Percentiles rank a stretch among this genome's conserved stretches.
These are phyloP conservation scores for Cantharis flavilabris DNA, from an alignment of 2,888 invertebrate genomes.

Conservation along the genomic window DNA sequence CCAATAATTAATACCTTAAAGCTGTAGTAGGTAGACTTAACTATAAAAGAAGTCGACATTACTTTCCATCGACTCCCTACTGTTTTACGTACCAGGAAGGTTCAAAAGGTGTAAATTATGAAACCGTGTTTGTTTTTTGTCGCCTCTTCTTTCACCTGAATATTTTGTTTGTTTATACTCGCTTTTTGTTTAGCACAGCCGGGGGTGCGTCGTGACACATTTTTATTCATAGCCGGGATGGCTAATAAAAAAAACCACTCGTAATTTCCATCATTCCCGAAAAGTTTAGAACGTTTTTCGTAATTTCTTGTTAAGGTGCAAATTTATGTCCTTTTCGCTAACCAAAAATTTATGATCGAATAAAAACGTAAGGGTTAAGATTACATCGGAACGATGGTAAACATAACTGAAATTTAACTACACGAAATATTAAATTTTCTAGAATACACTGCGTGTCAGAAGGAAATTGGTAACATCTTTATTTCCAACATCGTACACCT, in stretches of 20 bases:
- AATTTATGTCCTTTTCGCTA: background rate
- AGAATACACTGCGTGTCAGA: background rate
- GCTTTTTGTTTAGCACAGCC: conserved; percentile 42
- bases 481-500: background rate
- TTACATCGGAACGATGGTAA: background rate
- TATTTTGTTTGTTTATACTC: conserved; percentile 45
- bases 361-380: background rate
- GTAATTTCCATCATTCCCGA: background rate
- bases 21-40: background rate
- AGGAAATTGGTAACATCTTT: background rate
- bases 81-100: conserved; percentile 38
- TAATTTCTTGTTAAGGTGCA: background rate
- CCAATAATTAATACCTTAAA: conserved; percentile 19
- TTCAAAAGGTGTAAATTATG: conserved; percentile 46
- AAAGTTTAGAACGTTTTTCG: background rate
- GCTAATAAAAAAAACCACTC: background rate
- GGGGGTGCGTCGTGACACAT: conserved; percentile 34
- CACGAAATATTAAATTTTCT: background rate
- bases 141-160: conserved; percentile 39
- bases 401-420: background rate
- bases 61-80: conserved; percentile 22
- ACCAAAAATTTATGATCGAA: background rate
- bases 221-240: conserved; percentile 24
- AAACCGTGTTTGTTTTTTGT: conserved; percentile 44
- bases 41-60: conserved; percentile 16